Base-by-base conservation (phyloP, 2,888 invertebrate species). In the Synanthedon vespiformis region DNA sequence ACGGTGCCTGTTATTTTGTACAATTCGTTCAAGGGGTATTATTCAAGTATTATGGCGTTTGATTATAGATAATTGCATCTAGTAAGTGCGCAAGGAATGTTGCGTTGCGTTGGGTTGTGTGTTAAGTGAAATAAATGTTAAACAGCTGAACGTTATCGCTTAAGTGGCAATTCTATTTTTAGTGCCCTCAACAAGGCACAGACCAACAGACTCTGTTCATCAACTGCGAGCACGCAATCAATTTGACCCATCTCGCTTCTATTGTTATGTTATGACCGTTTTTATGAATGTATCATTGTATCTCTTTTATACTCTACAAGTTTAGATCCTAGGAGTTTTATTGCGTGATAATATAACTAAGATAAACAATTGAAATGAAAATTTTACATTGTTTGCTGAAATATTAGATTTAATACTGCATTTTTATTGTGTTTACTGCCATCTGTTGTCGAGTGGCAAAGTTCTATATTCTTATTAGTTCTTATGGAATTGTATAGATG, bases 211-310 rank as follows among this genome's bases (percentile, higher is more conserved):
- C 61, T 62, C 57, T 58, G 64, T 65, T 72, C 73, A 76, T 77
- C 71, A 70, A 71, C 69, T 63, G 8, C 50, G 6, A 64, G 72
- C 69, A 80, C 80, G 79, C 83, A 79, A 80, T 82, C 80, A 81
- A 79, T 82, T 84, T 81, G 79, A 77, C 77, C 75, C 69, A 76
- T 72, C 61, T 72, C 66, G 16, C 12, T 18, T 18, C 48, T 34
- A 34, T 34, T 34, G 18, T 48, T 48, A 16, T 44, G 44, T 48
- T 48, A 16, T 48, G 48, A 18, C 16, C 48, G 22, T 16, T 16
- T 10, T 48, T 48, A 16, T 48, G 48, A 18, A 13, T 18, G 48
- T 48, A 6, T 11, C 16, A 14, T 48, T 48, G 22, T 50, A n/a
- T 27, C 40, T 10, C 13, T 40, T 34, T 40, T n/a, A 50, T 50